Percentiles rank a stretch among this genome's conserved stretches.
These are phyloP conservation scores for Addax nasomaculatus DNA, from an alignment of 2,113 vertebrate species.

Conservation along the genomic window DNA sequence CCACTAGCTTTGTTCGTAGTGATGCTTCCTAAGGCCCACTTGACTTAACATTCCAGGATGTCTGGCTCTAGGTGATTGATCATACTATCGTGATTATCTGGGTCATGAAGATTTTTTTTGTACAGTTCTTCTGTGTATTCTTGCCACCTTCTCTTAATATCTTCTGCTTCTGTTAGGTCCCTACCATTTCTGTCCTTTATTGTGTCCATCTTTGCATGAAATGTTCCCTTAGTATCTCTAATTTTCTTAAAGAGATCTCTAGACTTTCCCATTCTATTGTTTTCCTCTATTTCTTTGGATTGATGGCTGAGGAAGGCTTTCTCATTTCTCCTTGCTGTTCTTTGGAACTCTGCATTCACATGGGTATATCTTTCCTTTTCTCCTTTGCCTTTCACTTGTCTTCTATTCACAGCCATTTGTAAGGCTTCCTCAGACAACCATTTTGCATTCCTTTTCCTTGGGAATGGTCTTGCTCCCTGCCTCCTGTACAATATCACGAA, in stretches of 20 bases:
- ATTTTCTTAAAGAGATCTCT: neutral
- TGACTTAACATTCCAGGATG: neutral
- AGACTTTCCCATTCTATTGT: neutral
- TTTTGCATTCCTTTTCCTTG: neutral
- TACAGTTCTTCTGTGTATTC: neutral
- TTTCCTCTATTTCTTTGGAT: neutral
- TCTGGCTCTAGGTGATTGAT: neutral
- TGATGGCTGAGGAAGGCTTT: neutral
- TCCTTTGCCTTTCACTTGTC: neutral
- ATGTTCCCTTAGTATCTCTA: neutral
- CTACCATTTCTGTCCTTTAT: neutral
- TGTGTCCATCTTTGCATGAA: neutral
- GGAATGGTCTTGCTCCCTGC: neutral
- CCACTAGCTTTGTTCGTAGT: neutral
- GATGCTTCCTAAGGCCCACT: neutral
- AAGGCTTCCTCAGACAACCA: neutral
- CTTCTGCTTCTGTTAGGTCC: neutral
- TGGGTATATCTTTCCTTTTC: neutral
- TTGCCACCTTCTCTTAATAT: neutral
- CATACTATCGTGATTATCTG: neutral
- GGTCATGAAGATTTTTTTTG: neutral
- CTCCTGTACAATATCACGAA: neutral
- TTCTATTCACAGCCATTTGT: neutral
- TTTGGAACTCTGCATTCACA: neutral
- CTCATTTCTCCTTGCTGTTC: neutral